phyloP scores from a whole-genome alignment of 2,888 invertebrate genomes.

The Hirtodrosophila confusa region DNA sequence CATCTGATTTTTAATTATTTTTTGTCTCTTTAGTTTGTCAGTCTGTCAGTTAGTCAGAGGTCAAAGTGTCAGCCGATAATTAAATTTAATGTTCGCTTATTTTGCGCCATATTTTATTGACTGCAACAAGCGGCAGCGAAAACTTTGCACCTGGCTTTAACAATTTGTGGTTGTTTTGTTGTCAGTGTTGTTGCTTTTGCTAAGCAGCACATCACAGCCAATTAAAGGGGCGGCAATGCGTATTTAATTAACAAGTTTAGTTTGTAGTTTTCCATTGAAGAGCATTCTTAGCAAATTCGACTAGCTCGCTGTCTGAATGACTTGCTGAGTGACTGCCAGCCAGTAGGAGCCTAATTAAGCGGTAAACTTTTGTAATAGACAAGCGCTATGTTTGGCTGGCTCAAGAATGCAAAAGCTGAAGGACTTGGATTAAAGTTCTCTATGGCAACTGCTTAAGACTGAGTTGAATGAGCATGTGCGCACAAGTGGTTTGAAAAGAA shows the following conservation, averaged over 20 bases:
- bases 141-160: slow-evolving; percentile 56
- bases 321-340: slow-evolving; percentile 43
- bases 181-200: slow-evolving; percentile 39
- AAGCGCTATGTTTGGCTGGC: slow-evolving; percentile 2
- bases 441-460: slow-evolving; percentile 9
- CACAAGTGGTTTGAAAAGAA: slow-evolving; percentile 14
- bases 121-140: slow-evolving; percentile 29
- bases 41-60: slow-evolving; percentile 31
- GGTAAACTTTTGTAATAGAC: slow-evolving; percentile 66
- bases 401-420: slow-evolving; percentile 38
- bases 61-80: slow-evolving; percentile 55
- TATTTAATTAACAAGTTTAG: slow-evolving; percentile 79
- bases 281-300: slow-evolving; percentile 53
- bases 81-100: slow-evolving; percentile 51
- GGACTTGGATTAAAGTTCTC: slow-evolving; percentile 24
- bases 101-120: slow-evolving; percentile 36
- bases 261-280: slow-evolving; percentile 72
- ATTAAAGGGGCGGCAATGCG: slow-evolving; percentile 76
- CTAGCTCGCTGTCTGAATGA: slow-evolving; percentile 38
- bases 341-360: slow-evolving; percentile 65
- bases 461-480: slow-evolving; percentile 13
- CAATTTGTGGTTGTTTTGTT: slow-evolving; percentile 37
- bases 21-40: slow-evolving; percentile 5
- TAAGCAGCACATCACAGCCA: slow-evolving; percentile 66
- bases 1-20: slow-evolving; percentile 35